A percentile compares a stretch with the other conserved stretches of the same genome.
phyloP scores from a whole-genome alignment of 1,140 invertebrate genomes.

The Acromyrmex echinatior region DNA sequence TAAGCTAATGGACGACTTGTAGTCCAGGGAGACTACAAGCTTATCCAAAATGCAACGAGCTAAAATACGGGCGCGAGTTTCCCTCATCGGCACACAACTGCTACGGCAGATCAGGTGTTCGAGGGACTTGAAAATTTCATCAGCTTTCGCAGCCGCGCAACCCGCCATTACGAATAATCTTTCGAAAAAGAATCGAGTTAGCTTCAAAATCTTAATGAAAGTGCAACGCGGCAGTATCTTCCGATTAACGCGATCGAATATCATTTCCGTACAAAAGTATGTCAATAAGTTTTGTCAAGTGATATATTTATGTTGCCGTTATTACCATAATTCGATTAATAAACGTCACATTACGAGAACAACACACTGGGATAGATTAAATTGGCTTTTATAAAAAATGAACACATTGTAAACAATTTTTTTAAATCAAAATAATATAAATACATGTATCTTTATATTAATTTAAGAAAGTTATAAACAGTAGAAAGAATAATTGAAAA shows the following conservation, averaged over 20 bases:
- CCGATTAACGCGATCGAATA: neutral
- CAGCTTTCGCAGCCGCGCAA: conserved; percentile 50
- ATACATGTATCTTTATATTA: neutral
- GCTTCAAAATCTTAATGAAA: conserved; percentile 50
- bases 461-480: neutral
- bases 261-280: neutral
- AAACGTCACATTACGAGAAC: too few species aligned
- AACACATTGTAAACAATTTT: too few species aligned
- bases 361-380: too few species aligned
- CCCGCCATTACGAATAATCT: conserved; percentile 50
- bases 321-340: neutral
- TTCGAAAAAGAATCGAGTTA: conserved; percentile 51
- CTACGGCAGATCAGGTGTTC: conserved; percentile 61
- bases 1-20: conserved; percentile 63
- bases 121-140: conserved; percentile 56
- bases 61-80: conserved; percentile 55
- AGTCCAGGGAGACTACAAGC: conserved; percentile 57
- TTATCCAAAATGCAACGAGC: conserved; percentile 60
- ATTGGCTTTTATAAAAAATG: too few species aligned
- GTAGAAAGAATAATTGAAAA: too few species aligned
- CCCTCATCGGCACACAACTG: conserved; percentile 58
- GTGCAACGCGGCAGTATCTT: neutral
- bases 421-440: too few species aligned
- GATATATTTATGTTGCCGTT: neutral
- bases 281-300: neutral